Evolutionary conservation across 1,140 invertebrate genomes (phyloP).

Genomic region (Bombyx mori): DNA sequence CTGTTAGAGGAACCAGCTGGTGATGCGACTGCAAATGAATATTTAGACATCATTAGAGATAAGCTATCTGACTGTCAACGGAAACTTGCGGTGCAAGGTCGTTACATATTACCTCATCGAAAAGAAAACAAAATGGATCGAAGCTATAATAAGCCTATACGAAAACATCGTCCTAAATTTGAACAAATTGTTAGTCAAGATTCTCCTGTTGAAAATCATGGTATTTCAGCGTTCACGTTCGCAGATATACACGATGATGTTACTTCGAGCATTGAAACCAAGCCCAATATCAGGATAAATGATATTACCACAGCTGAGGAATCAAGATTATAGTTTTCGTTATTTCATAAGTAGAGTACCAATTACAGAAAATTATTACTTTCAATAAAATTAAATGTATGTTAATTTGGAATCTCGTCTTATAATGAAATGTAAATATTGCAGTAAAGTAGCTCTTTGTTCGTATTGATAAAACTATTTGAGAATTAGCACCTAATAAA

Average conservation of each 20-base stretch:
- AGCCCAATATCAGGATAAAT: conserved; percentile 25
- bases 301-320: conserved; percentile 36
- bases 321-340: conserved; percentile 40
- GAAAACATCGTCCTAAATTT: conserved; percentile 40
- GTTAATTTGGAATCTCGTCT: conserved; percentile 17
- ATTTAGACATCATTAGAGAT: conserved; percentile 63
- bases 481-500: too few species aligned
- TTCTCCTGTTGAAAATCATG: conserved; percentile 35
- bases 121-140: conserved; percentile 35
- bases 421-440: neutral
- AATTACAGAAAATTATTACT: too few species aligned
- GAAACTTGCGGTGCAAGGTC: conserved; percentile 48
- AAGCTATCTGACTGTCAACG: conserved; percentile 57
- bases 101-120: conserved; percentile 42
- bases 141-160: conserved; percentile 25
- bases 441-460: too few species aligned
- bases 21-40: conserved; percentile 64
- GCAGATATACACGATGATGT: conserved; percentile 46
- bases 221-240: conserved; percentile 44
- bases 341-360: conserved; percentile 14
- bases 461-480: too few species aligned
- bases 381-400: neutral
- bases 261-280: conserved; percentile 11
- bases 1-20: conserved; percentile 72
- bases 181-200: conserved; percentile 46